Percentiles rank a stretch among this genome's conserved stretches.
Evolutionary conservation across 2,888 invertebrate species (phyloP).

Genomic region (Eurytoma adleriae): DNA sequence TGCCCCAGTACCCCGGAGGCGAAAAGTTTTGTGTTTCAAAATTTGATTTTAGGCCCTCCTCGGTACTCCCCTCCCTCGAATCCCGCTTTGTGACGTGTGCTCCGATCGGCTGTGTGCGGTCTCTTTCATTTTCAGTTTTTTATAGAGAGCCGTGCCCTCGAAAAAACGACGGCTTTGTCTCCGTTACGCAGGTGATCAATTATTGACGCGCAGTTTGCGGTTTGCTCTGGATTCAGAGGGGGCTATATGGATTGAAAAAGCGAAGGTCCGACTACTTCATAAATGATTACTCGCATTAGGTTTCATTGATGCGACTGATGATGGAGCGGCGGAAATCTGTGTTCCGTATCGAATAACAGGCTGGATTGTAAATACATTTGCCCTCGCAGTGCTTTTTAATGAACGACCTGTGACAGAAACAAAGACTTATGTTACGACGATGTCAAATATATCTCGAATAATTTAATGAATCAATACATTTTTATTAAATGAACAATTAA

Average conservation of each 20-base stretch:
- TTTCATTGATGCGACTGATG: too few species aligned
- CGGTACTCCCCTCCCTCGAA: slow-evolving; percentile 2
- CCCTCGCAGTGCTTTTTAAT: neutral
- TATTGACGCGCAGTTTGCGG: slow-evolving; percentile 27
- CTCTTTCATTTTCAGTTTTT: neutral
- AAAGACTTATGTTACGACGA: neutral
- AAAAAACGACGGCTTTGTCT: slow-evolving; percentile 14
- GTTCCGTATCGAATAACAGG: too few species aligned
- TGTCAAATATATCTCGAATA: neutral
- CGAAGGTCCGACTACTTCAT: slow-evolving; percentile 2
- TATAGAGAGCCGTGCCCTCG: neutral
- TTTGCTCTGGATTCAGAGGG: slow-evolving; percentile 5
- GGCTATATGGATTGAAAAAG: slow-evolving; percentile 15
- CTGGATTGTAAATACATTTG: neutral
- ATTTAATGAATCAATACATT: neutral
- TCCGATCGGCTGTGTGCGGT: neutral
- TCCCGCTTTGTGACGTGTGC: neutral
- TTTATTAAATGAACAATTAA: neutral
- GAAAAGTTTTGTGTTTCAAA: slow-evolving; percentile 48
- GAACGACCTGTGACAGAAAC: neutral
- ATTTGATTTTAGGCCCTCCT: slow-evolving; percentile 45
- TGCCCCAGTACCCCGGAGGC: slow-evolving; percentile 23
- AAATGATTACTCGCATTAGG: slow-evolving; percentile 16
- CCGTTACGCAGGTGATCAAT: slow-evolving; percentile 17
- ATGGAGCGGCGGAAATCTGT: too few species aligned